Conservation (phyloP, 2,113 vertebrate species). For the Chlorodrepanis virens region DNA sequence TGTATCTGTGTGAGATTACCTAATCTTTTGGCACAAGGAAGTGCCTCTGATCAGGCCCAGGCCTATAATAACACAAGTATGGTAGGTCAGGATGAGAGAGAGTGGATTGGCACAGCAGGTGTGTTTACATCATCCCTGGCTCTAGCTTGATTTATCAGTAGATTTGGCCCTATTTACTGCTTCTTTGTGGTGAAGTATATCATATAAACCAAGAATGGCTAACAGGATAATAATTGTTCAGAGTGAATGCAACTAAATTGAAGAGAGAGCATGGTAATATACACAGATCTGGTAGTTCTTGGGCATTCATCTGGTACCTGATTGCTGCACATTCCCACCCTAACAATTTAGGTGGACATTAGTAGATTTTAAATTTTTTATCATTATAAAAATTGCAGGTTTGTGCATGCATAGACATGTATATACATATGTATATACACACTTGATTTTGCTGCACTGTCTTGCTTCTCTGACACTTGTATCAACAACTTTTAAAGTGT, state of each 20-base stretch:
- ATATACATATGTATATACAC: accelerated
- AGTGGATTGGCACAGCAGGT: background rate
- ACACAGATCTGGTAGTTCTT: background rate
- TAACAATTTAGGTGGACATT: background rate
- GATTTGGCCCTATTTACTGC: conserved; percentile 9
- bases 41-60: background rate
- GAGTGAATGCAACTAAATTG: background rate
- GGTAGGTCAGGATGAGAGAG: conserved; percentile 6
- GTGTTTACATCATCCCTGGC: conserved; percentile 26
- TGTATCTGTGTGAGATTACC: background rate
- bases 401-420: background rate
- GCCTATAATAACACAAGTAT: background rate
- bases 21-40: background rate
- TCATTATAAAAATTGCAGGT: background rate
- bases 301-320: background rate
- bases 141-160: background rate
- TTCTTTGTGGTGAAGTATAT: background rate
- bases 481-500: background rate
- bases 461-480: background rate
- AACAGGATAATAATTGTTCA: background rate
- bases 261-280: background rate
- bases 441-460: background rate
- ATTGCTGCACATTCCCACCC: background rate
- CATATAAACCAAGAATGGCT: background rate
- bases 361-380: background rate